Evolutionary conservation across 2,797 vertebrate species (phyloP).

Genomic region (Esox lucius): DNA sequence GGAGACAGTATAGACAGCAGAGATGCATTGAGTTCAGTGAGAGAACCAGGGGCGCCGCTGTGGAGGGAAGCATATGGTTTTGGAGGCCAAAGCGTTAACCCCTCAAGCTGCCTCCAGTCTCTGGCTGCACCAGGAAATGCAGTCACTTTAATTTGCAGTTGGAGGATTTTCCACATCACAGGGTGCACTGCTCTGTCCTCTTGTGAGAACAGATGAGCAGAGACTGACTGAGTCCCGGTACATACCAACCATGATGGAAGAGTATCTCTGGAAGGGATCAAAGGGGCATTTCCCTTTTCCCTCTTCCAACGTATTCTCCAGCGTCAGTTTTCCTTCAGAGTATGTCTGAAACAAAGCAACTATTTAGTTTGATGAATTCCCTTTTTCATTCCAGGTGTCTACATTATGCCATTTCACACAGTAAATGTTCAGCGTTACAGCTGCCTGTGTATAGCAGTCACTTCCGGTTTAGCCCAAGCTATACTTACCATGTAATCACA

Average conservation of each 20-base stretch:
- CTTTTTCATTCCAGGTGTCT: background rate
- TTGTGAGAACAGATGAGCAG: constrained; percentile 14
- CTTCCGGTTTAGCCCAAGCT: background rate
- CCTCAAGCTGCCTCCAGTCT: too few relatives aligned
- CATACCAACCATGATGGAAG: constrained; percentile 80
- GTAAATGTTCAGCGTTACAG: constrained; percentile 3
- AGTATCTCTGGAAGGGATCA: constrained; percentile 78
- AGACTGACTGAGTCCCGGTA: constrained; percentile 35
- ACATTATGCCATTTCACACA: background rate
- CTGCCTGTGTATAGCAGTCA: background rate
- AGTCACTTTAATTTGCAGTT: constrained; percentile 20
- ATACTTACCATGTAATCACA: constrained; percentile 78
- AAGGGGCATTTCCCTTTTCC: constrained; percentile 82
- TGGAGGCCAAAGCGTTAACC: too few relatives aligned
- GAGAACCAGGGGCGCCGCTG: too few relatives aligned
- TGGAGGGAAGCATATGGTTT: too few relatives aligned
- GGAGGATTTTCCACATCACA: constrained; percentile 37
- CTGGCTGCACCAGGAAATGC: too few relatives aligned
- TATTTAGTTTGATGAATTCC: background rate
- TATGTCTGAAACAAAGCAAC: constrained; percentile 61
- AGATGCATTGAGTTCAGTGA: too few relatives aligned
- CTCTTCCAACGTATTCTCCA: constrained; percentile 72
- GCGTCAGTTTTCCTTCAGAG: constrained; percentile 64
- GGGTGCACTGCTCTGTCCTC: constrained; percentile 29
- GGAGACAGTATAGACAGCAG: too few relatives aligned